Base-by-base conservation (phyloP, 1,140 invertebrate species). In the Macrobrachium nipponense region DNA sequence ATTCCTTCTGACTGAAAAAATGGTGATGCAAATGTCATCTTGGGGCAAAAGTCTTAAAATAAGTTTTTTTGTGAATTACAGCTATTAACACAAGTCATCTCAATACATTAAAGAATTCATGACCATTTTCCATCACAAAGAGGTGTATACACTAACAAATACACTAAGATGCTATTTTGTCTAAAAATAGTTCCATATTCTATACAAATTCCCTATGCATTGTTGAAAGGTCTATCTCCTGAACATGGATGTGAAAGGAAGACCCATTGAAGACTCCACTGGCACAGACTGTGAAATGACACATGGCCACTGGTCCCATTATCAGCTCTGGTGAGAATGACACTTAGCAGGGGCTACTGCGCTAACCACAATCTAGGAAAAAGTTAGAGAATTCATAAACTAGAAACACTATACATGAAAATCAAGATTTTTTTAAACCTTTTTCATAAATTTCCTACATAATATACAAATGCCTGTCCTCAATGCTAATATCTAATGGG, bases 401-500 rank as follows among this genome's bases (percentile, higher is more conserved):
- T 86, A 86, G 75, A 80, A 23, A 68, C 68, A 80, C 77, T 86
- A 86, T 86, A 86, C 82, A 79, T 68, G 59, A 78, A 86, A 86
- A 86, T 75, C 80, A 62, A 86, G 64, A 58, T 62, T 86, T 86
- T 59, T 70, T 73, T 75, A 66, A 36, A 51, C 68, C 68, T 70
- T 86, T 79, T 80, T 80, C 84, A 86, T 80, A 86, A 60, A 61
- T 17, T 80, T 80, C 64, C 84, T 86, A 86, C 77, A 85, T 77
- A 85, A 79, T 85, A 80, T 86, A 86, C 77, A 78, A 86, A 86
- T 79, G 51, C 51, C 51, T 86, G 80, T 80, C 78, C 77, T 86
- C 84, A 86, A 60, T 73, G 76, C 82, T 86, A 51, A 51, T 51
- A 86, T 72, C 84, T 86, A 86, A 86, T 86, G 84, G 78, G 84